Evolutionary conservation across 1,140 invertebrate genomes (phyloP), one percentile per base, ranked within the genome.

Genomic region (Ruditapes philippinarum): DNA sequence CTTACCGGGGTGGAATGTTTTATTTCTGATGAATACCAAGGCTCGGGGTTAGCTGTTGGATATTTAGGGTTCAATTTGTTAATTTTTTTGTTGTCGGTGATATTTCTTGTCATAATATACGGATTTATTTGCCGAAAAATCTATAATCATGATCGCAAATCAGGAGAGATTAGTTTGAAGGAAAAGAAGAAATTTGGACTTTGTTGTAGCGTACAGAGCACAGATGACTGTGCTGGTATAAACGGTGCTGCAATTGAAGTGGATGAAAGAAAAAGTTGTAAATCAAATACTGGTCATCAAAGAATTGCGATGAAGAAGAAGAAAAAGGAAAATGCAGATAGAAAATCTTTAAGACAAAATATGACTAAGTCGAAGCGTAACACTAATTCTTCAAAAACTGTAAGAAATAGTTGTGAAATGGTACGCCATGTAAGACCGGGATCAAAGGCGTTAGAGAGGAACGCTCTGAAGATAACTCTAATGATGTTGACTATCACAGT

Each of bases 401-500:
- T 11, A 17, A 51, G 36, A 28, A 12, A 7, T 22, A 51, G 25
- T 2, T 9, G 17, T 7, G 19, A 80, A 73, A 68, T 82, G 62
- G 60, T 74, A 33, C 78, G 80, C 42, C 65, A 80, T 70, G 19
- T 22, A 19, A 49, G 42, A 49, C 68, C 65, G 7, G 65, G 57
- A 57, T 3, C 45, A 42, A 70, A 60, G 19, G 51, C 42, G 1
- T 38, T n/a, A 54, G 76, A 89, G 62, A 89, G 33, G 31, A 65
- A 81, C 51, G 82, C 78, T 40, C 14, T 42, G 36, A 82, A 83
- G 33, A 83, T 83, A 68, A 92, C 91, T 12, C 51, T 85, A 19
- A 91, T 93, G 90, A 79, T 93, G 82, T 76, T 90, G 31, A 81
- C 89, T 0, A 91, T 93, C 31, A 93, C 88, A 0, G 54, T 90